Evolutionary conservation across 1,140 invertebrate genomes (phyloP).

Genomic region (Papilio polytes): DNA sequence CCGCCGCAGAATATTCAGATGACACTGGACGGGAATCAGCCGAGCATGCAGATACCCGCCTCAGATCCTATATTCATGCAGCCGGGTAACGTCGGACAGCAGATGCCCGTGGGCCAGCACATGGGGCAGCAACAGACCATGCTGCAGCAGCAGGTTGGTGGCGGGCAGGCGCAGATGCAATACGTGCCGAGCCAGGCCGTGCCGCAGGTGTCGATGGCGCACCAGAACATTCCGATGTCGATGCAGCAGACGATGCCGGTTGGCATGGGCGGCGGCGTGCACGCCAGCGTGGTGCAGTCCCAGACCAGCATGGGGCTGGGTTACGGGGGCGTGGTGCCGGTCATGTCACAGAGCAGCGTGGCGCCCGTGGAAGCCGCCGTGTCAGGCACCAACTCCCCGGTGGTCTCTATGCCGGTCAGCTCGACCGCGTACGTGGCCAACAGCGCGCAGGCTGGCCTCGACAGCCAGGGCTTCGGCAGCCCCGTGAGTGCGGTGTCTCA

Average conservation of each 20-base stretch:
- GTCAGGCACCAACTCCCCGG: slow-evolving; percentile 82
- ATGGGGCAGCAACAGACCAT: slow-evolving; percentile 77
- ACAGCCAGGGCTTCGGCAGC: slow-evolving; percentile 82
- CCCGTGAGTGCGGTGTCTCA: slow-evolving; percentile 82
- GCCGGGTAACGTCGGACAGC: slow-evolving; percentile 75
- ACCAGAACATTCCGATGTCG: slow-evolving; percentile 81
- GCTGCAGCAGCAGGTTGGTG: slow-evolving; percentile 74
- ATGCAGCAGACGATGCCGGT: slow-evolving; percentile 80
- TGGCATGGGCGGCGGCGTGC: slow-evolving; percentile 76
- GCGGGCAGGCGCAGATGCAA: slow-evolving; percentile 73
- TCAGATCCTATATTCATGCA: slow-evolving; percentile 83
- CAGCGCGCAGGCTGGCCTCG: slow-evolving; percentile 66
- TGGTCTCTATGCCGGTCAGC: slow-evolving; percentile 80
- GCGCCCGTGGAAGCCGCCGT: slow-evolving; percentile 74
- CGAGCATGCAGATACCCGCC: slow-evolving; percentile 82
- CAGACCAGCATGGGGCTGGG: slow-evolving; percentile 80
- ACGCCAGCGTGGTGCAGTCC: slow-evolving; percentile 79
- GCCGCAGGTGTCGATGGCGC: slow-evolving; percentile 69
- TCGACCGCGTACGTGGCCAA: slow-evolving; percentile 76
- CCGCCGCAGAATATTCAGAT: slow-evolving; percentile 84
- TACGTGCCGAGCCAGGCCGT: slow-evolving; percentile 81
- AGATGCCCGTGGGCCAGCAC: slow-evolving; percentile 75
- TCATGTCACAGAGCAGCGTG: slow-evolving; percentile 81
- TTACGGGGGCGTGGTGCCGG: slow-evolving; percentile 78
- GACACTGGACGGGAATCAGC: slow-evolving; percentile 82